These are phyloP conservation scores for Aegithalos caudatus DNA, from an alignment of 2,113 vertebrate species.

Conservation along the genomic window DNA sequence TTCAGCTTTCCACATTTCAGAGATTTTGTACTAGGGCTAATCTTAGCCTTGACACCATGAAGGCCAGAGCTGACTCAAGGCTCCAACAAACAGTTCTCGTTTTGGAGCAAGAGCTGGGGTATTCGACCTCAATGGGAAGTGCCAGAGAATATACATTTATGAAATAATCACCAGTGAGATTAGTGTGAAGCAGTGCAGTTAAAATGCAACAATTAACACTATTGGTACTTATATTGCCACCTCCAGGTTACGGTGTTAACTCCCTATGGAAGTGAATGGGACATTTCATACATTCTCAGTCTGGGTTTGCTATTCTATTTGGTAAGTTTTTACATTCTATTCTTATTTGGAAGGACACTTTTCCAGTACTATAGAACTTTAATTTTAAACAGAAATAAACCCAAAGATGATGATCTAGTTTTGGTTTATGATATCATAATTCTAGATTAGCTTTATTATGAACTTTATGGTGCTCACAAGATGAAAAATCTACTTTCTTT, in stretches of 20 bases:
- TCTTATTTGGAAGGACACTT: not conserved
- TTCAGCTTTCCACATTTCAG: not conserved
- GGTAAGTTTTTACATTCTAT: not conserved
- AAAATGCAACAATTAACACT: not conserved
- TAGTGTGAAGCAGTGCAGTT: not conserved
- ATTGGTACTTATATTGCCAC: not conserved
- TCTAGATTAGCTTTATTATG: not conserved
- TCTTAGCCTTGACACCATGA: not conserved
- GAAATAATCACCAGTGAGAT: not conserved
- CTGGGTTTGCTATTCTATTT: not conserved
- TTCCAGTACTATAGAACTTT: not conserved
- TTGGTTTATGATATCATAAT: not conserved
- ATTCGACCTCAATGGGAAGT: not conserved
- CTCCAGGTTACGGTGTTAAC: not conserved
- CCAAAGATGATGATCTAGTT: not conserved
- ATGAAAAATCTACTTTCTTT: not conserved
- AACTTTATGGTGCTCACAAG: not conserved
- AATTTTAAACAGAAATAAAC: not conserved
- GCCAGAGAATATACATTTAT: not conserved
- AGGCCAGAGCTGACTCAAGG: not conserved
- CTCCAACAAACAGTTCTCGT: not conserved
- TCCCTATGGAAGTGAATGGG: not conserved
- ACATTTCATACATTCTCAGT: not conserved
- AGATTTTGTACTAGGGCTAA: not conserved
- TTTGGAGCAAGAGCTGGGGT: not conserved